Base-by-base conservation (phyloP, 1,140 invertebrate species). In the Eulimnadia texana region DNA sequence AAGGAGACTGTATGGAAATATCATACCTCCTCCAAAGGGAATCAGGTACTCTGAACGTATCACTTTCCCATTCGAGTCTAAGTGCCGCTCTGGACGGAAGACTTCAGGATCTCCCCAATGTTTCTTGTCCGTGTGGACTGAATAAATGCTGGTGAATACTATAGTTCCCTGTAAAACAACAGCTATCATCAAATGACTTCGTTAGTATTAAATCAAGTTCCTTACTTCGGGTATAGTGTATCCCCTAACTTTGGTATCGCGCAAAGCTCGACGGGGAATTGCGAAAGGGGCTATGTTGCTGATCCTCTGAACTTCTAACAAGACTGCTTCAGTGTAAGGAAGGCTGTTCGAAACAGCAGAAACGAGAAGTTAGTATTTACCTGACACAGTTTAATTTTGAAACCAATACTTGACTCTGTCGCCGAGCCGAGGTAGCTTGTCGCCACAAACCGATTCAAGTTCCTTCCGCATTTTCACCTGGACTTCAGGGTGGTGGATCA, bases 361-460 rank as follows among this genome's bases (percentile, higher is more conserved):
- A 20, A 50, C 10, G 49, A 2, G 3, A 24, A 59, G 20, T n/a
- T 0, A 47, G n/a, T 53, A 3, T 19, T 42, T 42, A 16, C 33
- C 16, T 16, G 6, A 16, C 16, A 42, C 33, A 9, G 33, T 42
- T 9, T 16, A 16, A 42, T 42, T 42, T 16, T 6, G 33, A 16
- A 42, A 9, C 16, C 6, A 9, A 42, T 42, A 42, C 33, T 42
- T 42, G 33, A 42, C 33, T 16, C 33, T 42, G 33, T 42, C 33
- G 33, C 33, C 16, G 6, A 42, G 16, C 6, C 33, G 33, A 42
- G 55, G 55, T 28, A 57, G 28, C 27, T 76, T 75, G 23, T 51
- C 3, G 2, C 84, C 86, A 9, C 89, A 76, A 1, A 85, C 80
- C 19, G 72, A 63, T 59, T 86, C 81, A 27, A 90, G 78, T 67